Base-by-base conservation (phyloP, 2,888 invertebrate genomes). In the Agriopis marginaria region DNA sequence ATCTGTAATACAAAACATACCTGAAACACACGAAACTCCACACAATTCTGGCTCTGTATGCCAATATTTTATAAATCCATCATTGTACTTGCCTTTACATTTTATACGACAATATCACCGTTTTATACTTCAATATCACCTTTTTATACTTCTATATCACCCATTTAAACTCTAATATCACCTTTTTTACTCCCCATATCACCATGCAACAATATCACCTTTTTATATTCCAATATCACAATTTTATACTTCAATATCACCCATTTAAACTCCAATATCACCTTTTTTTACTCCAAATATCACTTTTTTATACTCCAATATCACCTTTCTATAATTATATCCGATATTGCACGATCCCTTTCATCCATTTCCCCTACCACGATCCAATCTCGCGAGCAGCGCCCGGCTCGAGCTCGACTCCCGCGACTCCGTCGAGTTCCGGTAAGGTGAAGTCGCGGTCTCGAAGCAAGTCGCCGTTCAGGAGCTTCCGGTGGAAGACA, bases 401-500 rank as follows among this genome's bases (percentile, higher is more conserved):
- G 72, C 86, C 91, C 70, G 92, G 92, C 17, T 83, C 93, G 80
- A 93, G 93, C 72, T 92, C 92, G 62, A 86, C 89, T 66, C 90
- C 92, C 42, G 88, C 89, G 40, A 93, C 91, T 81, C 95, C 90
- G 55, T 92, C 90, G 67, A 95, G 94, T 76, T 95, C 95, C 88
- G 95, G 95, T 91, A 95, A 95, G 94, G 95, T 95, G 95, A 97
- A 97, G 96, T 96, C 97, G 89, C 96, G 98, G 80, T 97, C 98
- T 82, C 96, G 98, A 85, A 98, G 98, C 95, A 98, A 98, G 95
- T 98, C 98, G 84, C 98, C 98, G 75, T 98, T 98, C 96, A 95
- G 98, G 89, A 98, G 97, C 95, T 98, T 98, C 96, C 96, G 98
- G 77, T 98, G 98, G 98, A 97, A 97, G 95, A 97, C 97, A 89